Conservation (phyloP, 2,113 vertebrate genomes). For the Nibea albiflora region DNA sequence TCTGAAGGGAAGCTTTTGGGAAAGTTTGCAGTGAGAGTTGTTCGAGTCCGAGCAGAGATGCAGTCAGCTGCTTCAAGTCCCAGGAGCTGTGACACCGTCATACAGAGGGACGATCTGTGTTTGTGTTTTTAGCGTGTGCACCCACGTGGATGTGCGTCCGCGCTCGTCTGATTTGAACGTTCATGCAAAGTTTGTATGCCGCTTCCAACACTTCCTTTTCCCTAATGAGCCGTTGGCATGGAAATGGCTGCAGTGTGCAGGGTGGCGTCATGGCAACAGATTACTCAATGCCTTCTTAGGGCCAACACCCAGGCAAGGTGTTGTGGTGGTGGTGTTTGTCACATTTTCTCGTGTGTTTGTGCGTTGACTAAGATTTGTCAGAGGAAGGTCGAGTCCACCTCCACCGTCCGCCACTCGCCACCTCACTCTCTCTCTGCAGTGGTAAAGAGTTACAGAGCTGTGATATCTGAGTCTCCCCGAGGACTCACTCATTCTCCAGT, state of each 20-base stretch:
- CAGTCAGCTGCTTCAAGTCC: constrained; percentile 38
- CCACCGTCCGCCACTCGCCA: constrained; percentile 12
- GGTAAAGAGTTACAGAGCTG: constrained; percentile 66
- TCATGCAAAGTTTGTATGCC: constrained; percentile 43
- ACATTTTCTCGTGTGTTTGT: constrained; percentile 5
- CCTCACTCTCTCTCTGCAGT: constrained; percentile 55
- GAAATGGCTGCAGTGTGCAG: constrained; percentile 37
- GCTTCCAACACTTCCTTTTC: constrained; percentile 40
- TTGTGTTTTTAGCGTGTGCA: constrained; percentile 38
- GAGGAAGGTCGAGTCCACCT: constrained; percentile 54
- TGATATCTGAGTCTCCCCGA: constrained; percentile 63
- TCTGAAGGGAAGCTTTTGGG: neutral
- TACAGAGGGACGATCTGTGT: constrained; percentile 10
- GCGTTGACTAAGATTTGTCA: constrained; percentile 29
- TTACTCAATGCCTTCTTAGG: constrained; percentile 57
- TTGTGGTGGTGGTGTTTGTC: constrained; percentile 33
- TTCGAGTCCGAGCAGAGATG: constrained; percentile 35
- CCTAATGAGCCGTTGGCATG: constrained; percentile 63
- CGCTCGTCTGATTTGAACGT: constrained; percentile 12
- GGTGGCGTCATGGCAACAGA: constrained; percentile 60
- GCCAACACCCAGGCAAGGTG: constrained; percentile 61
- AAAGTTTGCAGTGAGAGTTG: constrained; percentile 22
- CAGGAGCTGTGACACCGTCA: constrained; percentile 16
- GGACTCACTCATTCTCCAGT: constrained; percentile 60
- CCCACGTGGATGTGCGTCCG: constrained; percentile 17